phyloP scores from a whole-genome alignment of 2,113 vertebrate species.

The Heptranchias perlo region DNA sequence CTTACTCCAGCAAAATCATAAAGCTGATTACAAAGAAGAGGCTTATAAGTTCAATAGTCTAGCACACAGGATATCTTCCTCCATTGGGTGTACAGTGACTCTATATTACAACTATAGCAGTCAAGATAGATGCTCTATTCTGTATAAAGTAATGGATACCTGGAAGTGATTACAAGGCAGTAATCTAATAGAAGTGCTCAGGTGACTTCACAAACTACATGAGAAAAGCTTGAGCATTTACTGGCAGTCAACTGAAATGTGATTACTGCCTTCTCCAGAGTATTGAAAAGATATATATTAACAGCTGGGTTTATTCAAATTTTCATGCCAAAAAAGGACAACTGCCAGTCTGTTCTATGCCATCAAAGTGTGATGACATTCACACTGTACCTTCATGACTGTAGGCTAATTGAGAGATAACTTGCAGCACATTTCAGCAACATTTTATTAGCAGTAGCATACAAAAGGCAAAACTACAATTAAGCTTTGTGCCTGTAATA shows the following conservation, averaged over 20 bases:
- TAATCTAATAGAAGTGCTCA: not conserved
- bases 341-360: not conserved
- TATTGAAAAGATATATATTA: not conserved
- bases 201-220: not conserved
- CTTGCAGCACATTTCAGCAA: not conserved
- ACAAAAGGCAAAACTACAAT: not conserved
- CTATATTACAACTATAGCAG: not conserved
- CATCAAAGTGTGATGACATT: not conserved
- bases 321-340: not conserved
- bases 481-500: not conserved
- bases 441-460: not conserved
- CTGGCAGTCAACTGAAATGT: too few species aligned
- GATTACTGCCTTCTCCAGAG: not conserved
- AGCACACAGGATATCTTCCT: not conserved
- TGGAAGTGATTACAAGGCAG: not conserved
- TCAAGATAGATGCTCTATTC: too few species aligned
- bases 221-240: too few species aligned
- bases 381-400: not conserved
- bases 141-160: not conserved
- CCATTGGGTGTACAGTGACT: not conserved
- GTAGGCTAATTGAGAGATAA: not conserved
- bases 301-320: not conserved
- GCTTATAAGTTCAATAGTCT: not conserved
- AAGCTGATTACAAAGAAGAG: not conserved
- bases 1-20: not conserved